A percentile compares a stretch with the other conserved stretches of the same genome.
These are phyloP conservation scores for Hoplostethus atlanticus DNA, from an alignment of 2,797 vertebrate species.

Conservation along the genomic window DNA sequence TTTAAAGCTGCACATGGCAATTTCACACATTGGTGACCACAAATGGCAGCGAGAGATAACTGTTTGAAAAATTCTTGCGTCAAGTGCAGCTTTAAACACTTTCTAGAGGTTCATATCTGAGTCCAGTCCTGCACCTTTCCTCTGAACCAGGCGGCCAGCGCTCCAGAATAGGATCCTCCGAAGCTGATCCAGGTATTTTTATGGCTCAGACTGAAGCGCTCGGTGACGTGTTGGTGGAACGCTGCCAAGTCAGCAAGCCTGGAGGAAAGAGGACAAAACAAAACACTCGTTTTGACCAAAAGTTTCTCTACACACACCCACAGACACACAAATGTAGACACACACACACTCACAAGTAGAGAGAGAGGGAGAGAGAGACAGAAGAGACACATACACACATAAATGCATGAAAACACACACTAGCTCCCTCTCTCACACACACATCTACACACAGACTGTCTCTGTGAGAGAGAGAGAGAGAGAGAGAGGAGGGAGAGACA, in stretches of 20 bases:
- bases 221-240: conserved; percentile 83
- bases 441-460: too few species aligned
- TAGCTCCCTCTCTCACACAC: too few species aligned
- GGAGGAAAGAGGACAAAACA: conserved; percentile 16
- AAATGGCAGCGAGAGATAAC: too few species aligned
- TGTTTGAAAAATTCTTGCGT: too few species aligned
- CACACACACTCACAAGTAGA: background rate
- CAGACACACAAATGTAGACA: background rate
- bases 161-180: conserved; percentile 90
- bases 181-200: conserved; percentile 91
- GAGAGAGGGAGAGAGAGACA: background rate
- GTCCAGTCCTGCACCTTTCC: conserved; percentile 56
- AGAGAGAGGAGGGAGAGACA: too few species aligned
- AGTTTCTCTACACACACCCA: background rate
- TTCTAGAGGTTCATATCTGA: background rate
- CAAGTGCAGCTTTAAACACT: background rate
- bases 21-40: too few species aligned
- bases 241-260: conserved; percentile 83
- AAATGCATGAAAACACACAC: background rate
- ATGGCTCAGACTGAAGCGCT: conserved; percentile 81
- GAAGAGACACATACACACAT: background rate
- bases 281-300: background rate
- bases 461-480: too few species aligned
- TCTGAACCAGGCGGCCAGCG: conserved; percentile 89
- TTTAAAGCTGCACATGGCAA: too few species aligned